These are phyloP conservation scores for Chrysocyon brachyurus DNA, from an alignment of 2,797 vertebrate genomes.

Conservation along the genomic window DNA sequence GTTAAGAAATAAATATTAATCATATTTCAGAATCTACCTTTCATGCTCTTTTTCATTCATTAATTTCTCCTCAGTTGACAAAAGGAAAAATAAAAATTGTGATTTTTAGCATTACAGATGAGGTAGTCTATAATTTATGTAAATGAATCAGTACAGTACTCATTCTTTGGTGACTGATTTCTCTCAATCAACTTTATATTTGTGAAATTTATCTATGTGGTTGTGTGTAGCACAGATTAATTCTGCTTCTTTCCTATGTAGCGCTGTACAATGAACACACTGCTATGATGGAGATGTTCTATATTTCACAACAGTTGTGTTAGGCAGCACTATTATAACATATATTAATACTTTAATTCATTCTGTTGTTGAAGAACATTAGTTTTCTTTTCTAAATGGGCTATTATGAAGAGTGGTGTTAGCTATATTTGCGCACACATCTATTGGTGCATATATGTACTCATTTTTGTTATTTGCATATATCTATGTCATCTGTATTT, in stretches of 20 bases:
- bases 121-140: background rate
- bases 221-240: background rate
- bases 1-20: background rate
- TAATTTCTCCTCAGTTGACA: background rate
- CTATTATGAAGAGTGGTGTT: background rate
- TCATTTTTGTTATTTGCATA: background rate
- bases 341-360: background rate
- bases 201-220: background rate
- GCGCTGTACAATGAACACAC: background rate
- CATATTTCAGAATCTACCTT: background rate
- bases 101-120: background rate
- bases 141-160: background rate
- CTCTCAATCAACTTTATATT: background rate
- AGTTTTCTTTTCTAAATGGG: background rate
- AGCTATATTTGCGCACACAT: background rate
- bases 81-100: background rate
- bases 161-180: background rate
- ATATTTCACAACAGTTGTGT: background rate
- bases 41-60: background rate
- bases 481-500: background rate
- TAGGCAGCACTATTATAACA: background rate
- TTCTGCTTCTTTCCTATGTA: background rate
- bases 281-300: background rate
- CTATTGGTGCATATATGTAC: background rate
- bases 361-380: background rate